Base-by-base conservation (phyloP, 2,113 vertebrate species). In the Oophaga pumilio region DNA sequence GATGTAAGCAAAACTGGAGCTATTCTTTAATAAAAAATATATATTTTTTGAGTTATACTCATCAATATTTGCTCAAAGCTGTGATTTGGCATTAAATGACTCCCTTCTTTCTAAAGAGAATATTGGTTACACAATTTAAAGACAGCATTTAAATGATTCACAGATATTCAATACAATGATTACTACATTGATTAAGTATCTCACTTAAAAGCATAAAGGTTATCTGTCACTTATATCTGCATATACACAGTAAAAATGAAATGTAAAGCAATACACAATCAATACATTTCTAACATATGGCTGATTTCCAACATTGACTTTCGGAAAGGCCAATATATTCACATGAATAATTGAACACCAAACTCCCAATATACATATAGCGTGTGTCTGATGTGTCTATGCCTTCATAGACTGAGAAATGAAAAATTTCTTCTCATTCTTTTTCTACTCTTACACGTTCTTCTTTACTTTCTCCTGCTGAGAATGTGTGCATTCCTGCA, bases 301-400 rank as follows among this genome's bases (percentile, higher is more conserved):
- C 78, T 22, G 43, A 50, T 76, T 76, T 76, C 20, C 69, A 73
- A n/a, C 74, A 76, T 76, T 76, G 74, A 76, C 74, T 76, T 73
- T 43, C 28, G 69, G 8, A 73, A 43, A 73, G 26, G 69, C 69
- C 69, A 20, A 73, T 43, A 43, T 73, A 73, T 73, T 73, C 69
- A 73, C 28, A 73, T 73, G 17, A 43, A 73, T 73, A 43, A 73
- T 73, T 18, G n/a, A 73, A 43, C 28, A 71, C 4, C 15, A 71
- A 71, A 33, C 68, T 33, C 14, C 11, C 26, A 33, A 33, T 71
- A 69, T 69, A 14, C 24, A 28, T 28, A 28, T 69, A 20, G 24
- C 14, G 1, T 11, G 11, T 66, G 2, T 71, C 28, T 71, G 13
- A 33, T 33, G 68, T 69, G 6, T 66, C 8, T 66, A 1, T 13